Evolutionary conservation across 2,113 vertebrate genomes (phyloP).

Genomic region (Caracal caracal): DNA sequence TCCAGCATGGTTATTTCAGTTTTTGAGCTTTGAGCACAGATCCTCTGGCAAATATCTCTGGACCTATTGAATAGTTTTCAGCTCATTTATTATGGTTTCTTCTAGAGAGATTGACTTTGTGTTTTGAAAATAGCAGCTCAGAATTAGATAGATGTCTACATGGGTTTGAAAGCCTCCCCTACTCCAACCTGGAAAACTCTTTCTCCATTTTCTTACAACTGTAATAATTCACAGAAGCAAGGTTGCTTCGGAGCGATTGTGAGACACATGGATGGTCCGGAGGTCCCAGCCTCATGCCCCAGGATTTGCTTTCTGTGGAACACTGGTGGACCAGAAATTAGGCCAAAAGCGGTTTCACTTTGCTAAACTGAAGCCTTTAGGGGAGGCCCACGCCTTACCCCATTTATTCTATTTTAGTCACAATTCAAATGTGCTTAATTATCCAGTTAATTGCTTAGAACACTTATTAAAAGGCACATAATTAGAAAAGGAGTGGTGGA

Average conservation of each 20-base stretch:
- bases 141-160: background rate
- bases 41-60: background rate
- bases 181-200: background rate
- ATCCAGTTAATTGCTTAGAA: conserved; percentile 62
- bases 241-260: background rate
- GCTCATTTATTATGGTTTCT: background rate
- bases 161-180: background rate
- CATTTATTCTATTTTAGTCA: conserved; percentile 43
- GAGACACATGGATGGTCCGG: background rate
- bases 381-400: background rate
- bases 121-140: conserved; percentile 31
- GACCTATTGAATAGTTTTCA: background rate
- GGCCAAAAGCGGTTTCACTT: conserved; percentile 13
- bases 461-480: conserved; percentile 48
- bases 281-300: background rate
- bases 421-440: conserved; percentile 48
- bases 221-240: background rate
- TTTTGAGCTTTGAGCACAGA: background rate
- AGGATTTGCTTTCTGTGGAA: background rate
- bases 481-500: background rate
- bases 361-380: background rate
- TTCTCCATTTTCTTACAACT: background rate
- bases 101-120: conserved; percentile 1
- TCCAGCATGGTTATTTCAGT: background rate
- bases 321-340: background rate